Conservation (phyloP, 1,140 invertebrate species). For the Drosophila parvula region DNA sequence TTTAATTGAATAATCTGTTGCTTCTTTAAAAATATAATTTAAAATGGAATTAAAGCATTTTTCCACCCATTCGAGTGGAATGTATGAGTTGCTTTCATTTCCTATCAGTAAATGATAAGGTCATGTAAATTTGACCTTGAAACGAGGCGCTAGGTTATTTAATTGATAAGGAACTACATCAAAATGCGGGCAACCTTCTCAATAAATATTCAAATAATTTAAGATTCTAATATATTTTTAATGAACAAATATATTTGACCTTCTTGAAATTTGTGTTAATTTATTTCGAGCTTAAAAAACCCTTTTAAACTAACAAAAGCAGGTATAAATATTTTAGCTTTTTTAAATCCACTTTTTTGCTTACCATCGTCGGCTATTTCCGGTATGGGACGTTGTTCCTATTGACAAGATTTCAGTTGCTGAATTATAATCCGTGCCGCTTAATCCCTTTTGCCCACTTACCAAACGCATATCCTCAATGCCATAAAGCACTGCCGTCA, state of each 20-base stretch:
- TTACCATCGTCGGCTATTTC: constrained; percentile 86
- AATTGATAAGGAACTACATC: not conserved
- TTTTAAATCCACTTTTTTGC: not conserved
- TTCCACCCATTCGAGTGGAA: not conserved
- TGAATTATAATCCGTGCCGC: not conserved
- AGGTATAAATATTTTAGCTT: not conserved
- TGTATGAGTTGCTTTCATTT: not conserved
- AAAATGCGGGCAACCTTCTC: not conserved
- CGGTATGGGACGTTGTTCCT: constrained; percentile 90
- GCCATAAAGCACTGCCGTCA: constrained; percentile 90
- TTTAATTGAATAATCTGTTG: not conserved
- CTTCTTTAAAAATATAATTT: not conserved
- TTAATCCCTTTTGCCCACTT: constrained; percentile 77
- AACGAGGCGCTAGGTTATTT: not conserved
- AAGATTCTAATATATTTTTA: no score
- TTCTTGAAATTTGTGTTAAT: not conserved
- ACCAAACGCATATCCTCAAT: constrained; percentile 92
- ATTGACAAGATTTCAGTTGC: not conserved
- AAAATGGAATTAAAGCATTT: not conserved
- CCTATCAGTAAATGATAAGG: not conserved
- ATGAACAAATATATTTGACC: not conserved
- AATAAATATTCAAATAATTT: not conserved
- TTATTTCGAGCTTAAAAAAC: no score
- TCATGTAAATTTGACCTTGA: constrained; percentile 30
- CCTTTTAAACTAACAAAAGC: not conserved